A percentile compares a stretch with the other conserved stretches of the same genome.
Evolutionary conservation across 2,888 invertebrate species (phyloP).

Genomic region (Chrysolina oricalcia): DNA sequence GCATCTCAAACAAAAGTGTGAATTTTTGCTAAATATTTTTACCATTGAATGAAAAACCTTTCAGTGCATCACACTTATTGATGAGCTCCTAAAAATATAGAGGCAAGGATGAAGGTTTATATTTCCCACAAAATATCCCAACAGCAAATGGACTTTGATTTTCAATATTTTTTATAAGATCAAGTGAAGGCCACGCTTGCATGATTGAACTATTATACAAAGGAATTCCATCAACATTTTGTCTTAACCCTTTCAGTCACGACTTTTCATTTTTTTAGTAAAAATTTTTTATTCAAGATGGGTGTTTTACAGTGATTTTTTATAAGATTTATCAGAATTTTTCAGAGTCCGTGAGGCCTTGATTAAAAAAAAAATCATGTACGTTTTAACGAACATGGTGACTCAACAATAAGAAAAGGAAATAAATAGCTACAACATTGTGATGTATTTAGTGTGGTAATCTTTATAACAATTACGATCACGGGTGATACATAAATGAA

Average conservation of each 20-base stretch:
- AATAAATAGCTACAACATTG: not conserved
- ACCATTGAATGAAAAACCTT: slow-evolving; percentile 18
- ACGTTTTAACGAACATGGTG: no score
- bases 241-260: slow-evolving; percentile 5
- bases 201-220: slow-evolving; percentile 17
- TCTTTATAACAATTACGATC: not conserved
- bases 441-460: not conserved
- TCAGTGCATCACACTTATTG: no score
- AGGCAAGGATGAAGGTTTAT: no score
- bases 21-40: not conserved
- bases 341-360: not conserved
- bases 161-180: slow-evolving; percentile 17
- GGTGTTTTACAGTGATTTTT: no score
- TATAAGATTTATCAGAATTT: not conserved
- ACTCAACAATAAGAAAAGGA: no score
- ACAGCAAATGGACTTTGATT: slow-evolving; percentile 16
- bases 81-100: no score
- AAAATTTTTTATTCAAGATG: no score
- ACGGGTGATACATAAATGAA: not conserved
- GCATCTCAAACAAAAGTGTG: no score
- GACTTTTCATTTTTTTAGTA: not conserved
- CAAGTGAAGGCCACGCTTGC: slow-evolving; percentile 19
- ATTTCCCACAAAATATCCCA: no score
- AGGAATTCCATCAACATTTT: slow-evolving; percentile 18
- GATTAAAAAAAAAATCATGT: not conserved